A percentile compares a stretch with the other conserved stretches of the same genome.
These are phyloP conservation scores for Pammene aurita DNA, from an alignment of 2,888 invertebrate genomes.

Conservation along the genomic window DNA sequence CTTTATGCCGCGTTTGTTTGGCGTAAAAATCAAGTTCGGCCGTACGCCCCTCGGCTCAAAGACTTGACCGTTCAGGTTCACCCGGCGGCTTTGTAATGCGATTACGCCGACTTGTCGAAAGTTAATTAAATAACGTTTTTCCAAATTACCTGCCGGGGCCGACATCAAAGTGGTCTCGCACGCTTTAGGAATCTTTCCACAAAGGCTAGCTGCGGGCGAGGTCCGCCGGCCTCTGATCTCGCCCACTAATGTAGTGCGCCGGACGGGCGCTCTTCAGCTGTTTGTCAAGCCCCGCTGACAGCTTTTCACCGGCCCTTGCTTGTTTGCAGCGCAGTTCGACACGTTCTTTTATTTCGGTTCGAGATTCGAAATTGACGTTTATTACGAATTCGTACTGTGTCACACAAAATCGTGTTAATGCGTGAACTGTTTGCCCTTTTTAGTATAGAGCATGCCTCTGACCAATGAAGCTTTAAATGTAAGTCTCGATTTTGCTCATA, in stretches of 20 bases:
- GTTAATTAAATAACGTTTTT: slow-evolving; percentile 84
- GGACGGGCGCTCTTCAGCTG: slow-evolving; percentile 69
- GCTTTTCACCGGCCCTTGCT: slow-evolving; percentile 40
- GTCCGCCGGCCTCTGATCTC: slow-evolving; percentile 64
- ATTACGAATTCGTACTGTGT: slow-evolving; percentile 17
- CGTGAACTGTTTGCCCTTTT: background rate
- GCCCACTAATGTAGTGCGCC: slow-evolving; percentile 56
- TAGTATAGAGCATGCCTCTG: too few relatives aligned
- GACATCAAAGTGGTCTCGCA: slow-evolving; percentile 74
- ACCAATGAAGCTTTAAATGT: too few relatives aligned
- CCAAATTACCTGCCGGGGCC: slow-evolving; percentile 78
- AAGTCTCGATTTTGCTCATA: too few relatives aligned
- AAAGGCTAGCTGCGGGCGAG: slow-evolving; percentile 76
- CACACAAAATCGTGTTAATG: background rate
- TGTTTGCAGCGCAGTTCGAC: slow-evolving; percentile 26
- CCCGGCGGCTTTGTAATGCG: slow-evolving; percentile 80
- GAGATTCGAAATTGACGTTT: slow-evolving; percentile 31
- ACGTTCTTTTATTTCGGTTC: slow-evolving; percentile 26
- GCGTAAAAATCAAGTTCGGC: slow-evolving; percentile 80
- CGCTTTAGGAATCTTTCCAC: slow-evolving; percentile 72
- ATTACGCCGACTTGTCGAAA: slow-evolving; percentile 82
- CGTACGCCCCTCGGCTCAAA: slow-evolving; percentile 65
- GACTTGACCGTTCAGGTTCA: slow-evolving; percentile 76
- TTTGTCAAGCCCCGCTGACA: slow-evolving; percentile 53
- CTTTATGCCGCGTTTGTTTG: slow-evolving; percentile 75